Conservation (phyloP, 2,797 vertebrate genomes). For the Sebastes hopkinsi region DNA sequence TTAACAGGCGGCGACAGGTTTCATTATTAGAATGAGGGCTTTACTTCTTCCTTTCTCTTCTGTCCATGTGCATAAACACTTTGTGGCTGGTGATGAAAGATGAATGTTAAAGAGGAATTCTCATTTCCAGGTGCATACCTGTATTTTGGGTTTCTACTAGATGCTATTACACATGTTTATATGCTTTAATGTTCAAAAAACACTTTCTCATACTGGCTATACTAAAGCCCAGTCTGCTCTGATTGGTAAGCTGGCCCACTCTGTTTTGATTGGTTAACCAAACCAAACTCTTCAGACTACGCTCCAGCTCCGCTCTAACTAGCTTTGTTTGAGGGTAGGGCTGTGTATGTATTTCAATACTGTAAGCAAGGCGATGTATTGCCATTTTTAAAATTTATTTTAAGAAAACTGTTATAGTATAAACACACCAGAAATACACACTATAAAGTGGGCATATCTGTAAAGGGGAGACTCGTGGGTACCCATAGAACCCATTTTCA, state of each 20-base stretch:
- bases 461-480: too few relatives aligned
- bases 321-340: not conserved
- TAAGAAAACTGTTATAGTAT: too few relatives aligned
- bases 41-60: slow-evolving; percentile 6
- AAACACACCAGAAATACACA: too few relatives aligned
- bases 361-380: too few relatives aligned
- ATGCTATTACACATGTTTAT: too few relatives aligned
- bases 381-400: too few relatives aligned
- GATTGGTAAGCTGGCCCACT: not conserved
- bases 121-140: not conserved
- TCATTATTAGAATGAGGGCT: slow-evolving; percentile 24
- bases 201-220: too few relatives aligned
- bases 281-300: not conserved
- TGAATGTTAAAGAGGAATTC: slow-evolving; percentile 1
- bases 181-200: too few relatives aligned
- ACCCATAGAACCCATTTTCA: too few relatives aligned
- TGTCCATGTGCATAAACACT: slow-evolving; percentile 19
- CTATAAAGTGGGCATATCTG: too few relatives aligned
- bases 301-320: not conserved
- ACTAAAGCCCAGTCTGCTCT: not conserved
- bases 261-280: not conserved
- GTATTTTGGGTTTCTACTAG: not conserved
- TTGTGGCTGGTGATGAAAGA: slow-evolving; percentile 28
- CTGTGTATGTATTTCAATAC: too few relatives aligned
- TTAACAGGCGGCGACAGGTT: slow-evolving; percentile 25